Evolutionary conservation across 2,797 vertebrate genomes (phyloP).

Genomic region (Pyrocephalus nanus): DNA sequence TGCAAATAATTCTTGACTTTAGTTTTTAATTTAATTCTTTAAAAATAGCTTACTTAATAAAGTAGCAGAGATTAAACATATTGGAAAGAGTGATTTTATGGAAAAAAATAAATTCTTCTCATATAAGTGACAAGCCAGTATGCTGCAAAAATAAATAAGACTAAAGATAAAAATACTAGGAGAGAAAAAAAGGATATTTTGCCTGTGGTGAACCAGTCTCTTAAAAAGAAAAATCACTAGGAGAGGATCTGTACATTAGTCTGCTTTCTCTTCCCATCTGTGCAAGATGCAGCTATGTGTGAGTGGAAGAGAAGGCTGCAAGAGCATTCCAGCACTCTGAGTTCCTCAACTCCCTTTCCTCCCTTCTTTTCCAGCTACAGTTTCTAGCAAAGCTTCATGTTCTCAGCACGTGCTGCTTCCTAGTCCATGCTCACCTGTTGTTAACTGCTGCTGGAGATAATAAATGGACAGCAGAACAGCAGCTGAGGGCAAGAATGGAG

Average conservation of each 20-base stretch:
- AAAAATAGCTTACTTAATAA: neutral
- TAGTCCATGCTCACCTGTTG: neutral
- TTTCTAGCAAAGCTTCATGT: neutral
- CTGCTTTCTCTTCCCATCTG: neutral
- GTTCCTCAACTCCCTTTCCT: neutral
- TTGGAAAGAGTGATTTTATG: neutral
- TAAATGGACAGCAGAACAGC: neutral
- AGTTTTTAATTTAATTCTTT: neutral
- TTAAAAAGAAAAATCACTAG: constrained; percentile 8
- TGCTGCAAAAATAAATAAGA: neutral
- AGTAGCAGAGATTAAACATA: neutral
- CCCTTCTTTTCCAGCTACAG: neutral
- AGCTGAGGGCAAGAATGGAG: neutral
- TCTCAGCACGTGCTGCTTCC: neutral
- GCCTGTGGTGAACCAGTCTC: neutral
- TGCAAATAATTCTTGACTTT: neutral
- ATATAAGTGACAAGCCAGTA: neutral
- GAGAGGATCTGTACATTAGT: neutral
- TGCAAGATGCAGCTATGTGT: neutral
- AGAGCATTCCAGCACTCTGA: neutral
- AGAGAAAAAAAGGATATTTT: neutral
- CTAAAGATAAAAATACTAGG: neutral
- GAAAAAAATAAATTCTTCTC: neutral
- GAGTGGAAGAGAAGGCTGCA: neutral
- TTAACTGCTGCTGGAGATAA: neutral